Evolutionary conservation across 2,113 vertebrate species (phyloP), one percentile per base, ranked within the genome.

Genomic region (Entosphenus tridentatus): DNA sequence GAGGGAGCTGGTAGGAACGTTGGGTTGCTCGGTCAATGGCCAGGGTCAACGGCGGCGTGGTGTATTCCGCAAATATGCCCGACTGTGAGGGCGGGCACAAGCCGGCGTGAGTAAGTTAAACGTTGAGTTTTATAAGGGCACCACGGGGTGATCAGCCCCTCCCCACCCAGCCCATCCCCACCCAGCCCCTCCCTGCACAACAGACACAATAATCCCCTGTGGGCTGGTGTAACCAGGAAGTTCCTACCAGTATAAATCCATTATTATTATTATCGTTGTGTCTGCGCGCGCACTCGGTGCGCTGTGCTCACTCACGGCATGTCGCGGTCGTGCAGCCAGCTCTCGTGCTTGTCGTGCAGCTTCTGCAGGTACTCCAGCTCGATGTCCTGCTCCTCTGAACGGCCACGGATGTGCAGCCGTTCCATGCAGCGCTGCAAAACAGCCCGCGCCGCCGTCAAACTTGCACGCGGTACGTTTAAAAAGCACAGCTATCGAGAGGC

Each of bases 291-390:
- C 39, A 39, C 1, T 12, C 57, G 21, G 18, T 2, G 14, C 4
- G 13, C 12, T 39, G 58, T 5, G 6, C 2, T 1, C 56, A 55
- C 80, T 77, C 80, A 95, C 92, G 72, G 80, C 80, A 87, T 76
- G 0, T 82, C 89, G 74, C 81, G 85, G 69, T 89, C 82, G 75
- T 89, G 86, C 70, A 97, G 84, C 91, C 89, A 97, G 74, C 81
- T 87, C 74, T 97, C 91, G 0, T 95, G 91, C 70, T 92, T 97
- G 70, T 80, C 82, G 72, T 96, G 89, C 70, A 97, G 88, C 68
- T 89, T 93, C 77, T 95, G 86, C 75, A 96, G 77, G 73, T 95
- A 97, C 68, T 93, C 89, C 73, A 92, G 79, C 13, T 86, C 87
- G 76, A 97, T 89, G 67, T 82, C 85, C 73, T 91, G 86, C 58